phyloP scores from a whole-genome alignment of 2,888 invertebrate genomes.

The Petrolisthes manimaculis region DNA sequence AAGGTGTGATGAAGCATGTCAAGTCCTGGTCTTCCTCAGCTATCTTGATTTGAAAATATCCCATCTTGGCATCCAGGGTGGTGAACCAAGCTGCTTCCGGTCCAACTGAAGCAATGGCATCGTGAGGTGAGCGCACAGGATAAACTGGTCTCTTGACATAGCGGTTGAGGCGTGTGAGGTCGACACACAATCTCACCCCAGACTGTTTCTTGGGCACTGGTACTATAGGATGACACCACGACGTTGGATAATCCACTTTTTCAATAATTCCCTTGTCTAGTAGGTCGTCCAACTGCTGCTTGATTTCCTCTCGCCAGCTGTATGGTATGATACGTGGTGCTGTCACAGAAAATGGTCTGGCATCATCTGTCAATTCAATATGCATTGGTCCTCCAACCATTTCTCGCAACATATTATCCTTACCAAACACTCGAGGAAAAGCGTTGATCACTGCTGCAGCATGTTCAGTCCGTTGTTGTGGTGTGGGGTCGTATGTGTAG shows the following conservation, averaged over 20 bases:
- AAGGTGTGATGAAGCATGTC: conserved; percentile 26
- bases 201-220: conserved; percentile 13
- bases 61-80: not conserved
- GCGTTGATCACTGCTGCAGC: not conserved
- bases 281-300: not conserved
- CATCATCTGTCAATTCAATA: not conserved
- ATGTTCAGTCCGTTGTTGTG: not conserved
- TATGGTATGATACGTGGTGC: not conserved
- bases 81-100: conserved; percentile 1
- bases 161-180: conserved; percentile 1
- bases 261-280: conserved; percentile 11
- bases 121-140: conserved; percentile 5
- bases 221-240: conserved; percentile 21
- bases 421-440: conserved; percentile 6
- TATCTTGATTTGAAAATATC: conserved; percentile 15
- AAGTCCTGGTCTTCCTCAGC: conserved; percentile 4
- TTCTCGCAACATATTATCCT: not conserved
- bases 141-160: conserved; percentile 2
- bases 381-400: not conserved
- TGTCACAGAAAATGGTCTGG: not conserved
- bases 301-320: conserved; percentile 26
- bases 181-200: conserved; percentile 17
- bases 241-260: not conserved
- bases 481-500: not conserved
- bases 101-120: not conserved